Evolutionary conservation across 2,888 invertebrate species (phyloP), one percentile per base, ranked within the genome.

Genomic region (Cephalotes varians): DNA sequence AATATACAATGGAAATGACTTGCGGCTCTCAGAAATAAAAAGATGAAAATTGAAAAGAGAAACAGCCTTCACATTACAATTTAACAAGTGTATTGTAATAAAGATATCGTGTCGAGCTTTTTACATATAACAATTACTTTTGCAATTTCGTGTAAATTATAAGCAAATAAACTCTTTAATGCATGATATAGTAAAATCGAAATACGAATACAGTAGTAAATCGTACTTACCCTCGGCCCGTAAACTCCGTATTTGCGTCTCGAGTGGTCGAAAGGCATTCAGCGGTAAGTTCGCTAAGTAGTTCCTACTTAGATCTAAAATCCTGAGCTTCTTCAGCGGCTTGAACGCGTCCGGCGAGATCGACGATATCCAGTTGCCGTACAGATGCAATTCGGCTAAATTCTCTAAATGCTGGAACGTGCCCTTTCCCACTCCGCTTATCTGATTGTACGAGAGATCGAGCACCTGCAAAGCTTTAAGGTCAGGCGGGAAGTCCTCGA

Each of bases 401-500:
- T 96, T 97, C 86, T 96, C 96, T n/a, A 98, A 95, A 93, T 97
- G 96, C 85, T 96, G 96, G 92, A 98, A 98, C 77, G 97, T 97
- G 86, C 96, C 96, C 93, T 97, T 97, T 73, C 96, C 96, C 87
- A 98, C 96, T 92, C 96, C 96, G 86, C 96, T 96, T 92, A 98
- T 96, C 93, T 98, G 97, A 95, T 98, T 98, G 94, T 96, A 97
- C 56, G 98, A 98, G 84, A 98, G 95, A 94, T 98, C 98, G 86
- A 98, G 95, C 87, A 97, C 96, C 95, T 98, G 97, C 88, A 98
- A 95, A 85, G 96, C 96, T 88, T 96, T 96, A 86, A 98, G 95
- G 94, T 98, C 98, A 18, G 95, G 94, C 62, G 98, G 97, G 93
- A 98, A 98, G 92, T 98, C 97, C 94, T 98, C 98, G 73, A 98